Evolutionary conservation across 2,113 vertebrate genomes (phyloP), one percentile per base, ranked within the genome.

Genomic region (Ciconia maguari): DNA sequence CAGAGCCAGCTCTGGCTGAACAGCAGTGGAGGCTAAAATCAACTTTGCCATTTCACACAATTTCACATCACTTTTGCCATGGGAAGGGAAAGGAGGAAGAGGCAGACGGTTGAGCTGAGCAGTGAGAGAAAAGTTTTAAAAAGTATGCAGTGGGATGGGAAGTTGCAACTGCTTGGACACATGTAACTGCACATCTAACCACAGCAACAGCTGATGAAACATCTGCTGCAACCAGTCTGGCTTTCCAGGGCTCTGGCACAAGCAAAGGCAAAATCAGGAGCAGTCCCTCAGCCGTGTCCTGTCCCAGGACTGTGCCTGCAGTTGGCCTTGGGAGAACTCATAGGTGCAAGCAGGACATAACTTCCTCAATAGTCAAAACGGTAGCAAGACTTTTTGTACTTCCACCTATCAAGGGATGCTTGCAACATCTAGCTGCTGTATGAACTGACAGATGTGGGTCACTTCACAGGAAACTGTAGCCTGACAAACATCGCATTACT

Each of bases 201-300:
- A 42, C 54, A 78, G 13, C 18, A 74, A 61, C 6, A 49, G n/a
- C 62, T 64, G 62, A 20, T 62, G 41, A 57, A 84, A 71, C 11
- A 9, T 21, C 71, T 60, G 19, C 72, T 91, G 48, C 71, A 51
- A 60, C 15, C 29, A 42, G 38, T 22, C 21, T 62, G 24, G 29
- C 22, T 91, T 87, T 64, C 26, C 41, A 81, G 41, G 51, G 18
- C 36, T 81, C 64, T 82, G n/a, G 26, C 34, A 74, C 30, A 74
- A 72, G 21, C 29, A 82, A 81, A 93, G 16, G 7, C 65, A 74
- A 30, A 11, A 32, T 21, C 34, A 68, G 42, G 29, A 82, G 41
- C 8, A 41, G 51, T 29, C 34, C 34, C 17, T 69, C 42, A 68
- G n/a, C 61, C 1, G 0, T 1, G 1, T 46, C 2, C 34, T 70